These are phyloP conservation scores for Heteromormyrus szaboi DNA, from an alignment of 2,797 vertebrate species.

Conservation along the genomic window DNA sequence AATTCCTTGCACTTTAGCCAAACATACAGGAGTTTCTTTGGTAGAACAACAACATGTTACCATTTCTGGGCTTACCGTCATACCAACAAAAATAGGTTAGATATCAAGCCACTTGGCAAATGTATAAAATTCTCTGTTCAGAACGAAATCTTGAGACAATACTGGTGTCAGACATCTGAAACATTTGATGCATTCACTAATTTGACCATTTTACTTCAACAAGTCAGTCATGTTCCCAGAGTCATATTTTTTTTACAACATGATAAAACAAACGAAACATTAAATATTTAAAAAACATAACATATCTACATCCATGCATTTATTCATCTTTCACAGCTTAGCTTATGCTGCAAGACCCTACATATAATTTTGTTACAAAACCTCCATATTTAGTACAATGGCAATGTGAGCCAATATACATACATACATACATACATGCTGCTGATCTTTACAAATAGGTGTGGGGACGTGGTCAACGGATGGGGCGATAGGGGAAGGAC, in stretches of 20 bases:
- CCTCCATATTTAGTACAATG: neutral
- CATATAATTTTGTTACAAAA: neutral
- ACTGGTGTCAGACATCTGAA: neutral
- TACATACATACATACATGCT: neutral
- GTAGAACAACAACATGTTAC: too few relatives aligned
- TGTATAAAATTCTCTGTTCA: neutral
- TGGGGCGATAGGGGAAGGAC: constrained; percentile 81
- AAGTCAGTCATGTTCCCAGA: neutral
- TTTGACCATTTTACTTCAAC: neutral
- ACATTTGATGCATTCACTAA: neutral
- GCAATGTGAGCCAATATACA: neutral
- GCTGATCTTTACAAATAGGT: neutral
- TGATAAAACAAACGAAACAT: neutral
- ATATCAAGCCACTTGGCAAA: neutral
- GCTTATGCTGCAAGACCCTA: neutral
- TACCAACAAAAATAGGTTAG: neutral
- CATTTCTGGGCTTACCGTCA: neutral
- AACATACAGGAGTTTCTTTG: neutral
- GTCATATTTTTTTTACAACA: neutral
- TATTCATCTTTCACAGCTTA: neutral
- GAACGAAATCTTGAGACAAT: neutral
- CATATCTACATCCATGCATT: neutral
- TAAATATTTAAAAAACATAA: constrained; percentile 6
- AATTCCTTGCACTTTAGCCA: neutral
- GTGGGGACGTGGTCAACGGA: constrained; percentile 56